These are phyloP conservation scores for Bicyclus anynana DNA, from an alignment of 1,140 invertebrate species.

Conservation along the genomic window DNA sequence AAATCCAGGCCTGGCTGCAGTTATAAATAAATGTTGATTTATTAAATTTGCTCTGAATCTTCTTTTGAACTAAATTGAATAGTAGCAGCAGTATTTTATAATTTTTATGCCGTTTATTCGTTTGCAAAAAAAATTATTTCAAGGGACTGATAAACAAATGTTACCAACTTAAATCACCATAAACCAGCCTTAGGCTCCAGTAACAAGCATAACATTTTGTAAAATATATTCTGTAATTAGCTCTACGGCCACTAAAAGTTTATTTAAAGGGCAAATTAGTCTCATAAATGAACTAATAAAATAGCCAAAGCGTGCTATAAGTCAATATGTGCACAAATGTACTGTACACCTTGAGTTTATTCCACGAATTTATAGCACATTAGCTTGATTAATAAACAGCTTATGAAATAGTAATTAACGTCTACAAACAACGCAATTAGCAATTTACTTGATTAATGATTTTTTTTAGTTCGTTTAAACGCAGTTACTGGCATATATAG, in stretches of 20 bases:
- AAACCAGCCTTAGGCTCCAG: no score
- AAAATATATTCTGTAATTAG: not conserved
- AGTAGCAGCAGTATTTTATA: no score
- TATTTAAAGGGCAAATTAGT: not conserved
- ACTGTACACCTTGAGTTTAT: not conserved
- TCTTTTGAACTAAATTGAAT: no score
- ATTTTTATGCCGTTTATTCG: no score
- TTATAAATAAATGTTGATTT: no score
- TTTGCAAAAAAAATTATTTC: no score
- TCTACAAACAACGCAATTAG: conserved; percentile 5
- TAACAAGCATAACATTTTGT: no score
- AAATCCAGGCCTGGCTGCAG: no score
- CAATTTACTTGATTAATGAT: not conserved
- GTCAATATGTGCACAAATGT: not conserved
- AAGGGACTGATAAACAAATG: no score
- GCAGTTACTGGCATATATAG: not conserved
- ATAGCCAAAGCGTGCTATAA: not conserved
- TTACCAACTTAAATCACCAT: no score
- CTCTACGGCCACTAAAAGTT: not conserved
- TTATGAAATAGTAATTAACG: conserved; percentile 3
- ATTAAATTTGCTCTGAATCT: no score
- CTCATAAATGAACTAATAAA: not conserved
- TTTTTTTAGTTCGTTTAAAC: not conserved
- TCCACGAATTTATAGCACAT: conserved; percentile 6
- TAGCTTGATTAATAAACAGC: conserved; percentile 4